These are phyloP conservation scores for Microctonus brassicae DNA, from an alignment of 2,888 invertebrate species.

Conservation along the genomic window DNA sequence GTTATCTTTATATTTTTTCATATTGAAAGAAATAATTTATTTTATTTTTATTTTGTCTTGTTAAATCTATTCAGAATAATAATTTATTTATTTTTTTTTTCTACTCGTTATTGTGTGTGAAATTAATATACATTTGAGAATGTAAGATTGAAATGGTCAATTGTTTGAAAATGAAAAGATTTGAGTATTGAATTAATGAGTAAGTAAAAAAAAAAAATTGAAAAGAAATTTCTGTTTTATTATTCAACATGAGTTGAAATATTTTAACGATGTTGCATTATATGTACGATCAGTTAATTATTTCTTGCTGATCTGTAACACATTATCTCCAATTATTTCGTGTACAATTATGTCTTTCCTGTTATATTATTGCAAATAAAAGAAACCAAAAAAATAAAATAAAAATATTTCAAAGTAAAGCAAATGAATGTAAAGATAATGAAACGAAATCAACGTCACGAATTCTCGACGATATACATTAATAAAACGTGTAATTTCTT, in stretches of 20 bases:
- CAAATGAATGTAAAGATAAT: background rate
- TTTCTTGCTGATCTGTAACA: constrained; percentile 5
- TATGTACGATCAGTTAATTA: constrained; percentile 15
- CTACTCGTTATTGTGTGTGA: background rate
- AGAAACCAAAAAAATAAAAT: background rate
- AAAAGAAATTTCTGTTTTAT: background rate
- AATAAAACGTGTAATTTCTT: constrained; percentile 7
- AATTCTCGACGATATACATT: constrained; percentile 6
- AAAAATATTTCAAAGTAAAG: no score
- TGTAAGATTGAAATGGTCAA: background rate
- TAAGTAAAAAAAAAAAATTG: background rate
- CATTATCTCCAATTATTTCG: constrained; percentile 12
- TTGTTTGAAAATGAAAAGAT: background rate
- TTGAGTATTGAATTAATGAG: background rate
- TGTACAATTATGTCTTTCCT: constrained; percentile 18
- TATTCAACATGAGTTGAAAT: background rate
- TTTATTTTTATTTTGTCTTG: no score
- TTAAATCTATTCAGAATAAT: background rate
- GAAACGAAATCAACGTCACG: background rate
- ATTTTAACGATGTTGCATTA: background rate
- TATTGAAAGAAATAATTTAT: no score
- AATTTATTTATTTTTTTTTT: background rate
- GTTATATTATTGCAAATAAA: background rate
- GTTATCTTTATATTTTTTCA: no score
- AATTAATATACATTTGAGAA: background rate